Percentiles rank a stretch among this genome's conserved stretches.
Conservation (phyloP, 2,797 vertebrate species). For the Chiloscyllium punctatum region DNA sequence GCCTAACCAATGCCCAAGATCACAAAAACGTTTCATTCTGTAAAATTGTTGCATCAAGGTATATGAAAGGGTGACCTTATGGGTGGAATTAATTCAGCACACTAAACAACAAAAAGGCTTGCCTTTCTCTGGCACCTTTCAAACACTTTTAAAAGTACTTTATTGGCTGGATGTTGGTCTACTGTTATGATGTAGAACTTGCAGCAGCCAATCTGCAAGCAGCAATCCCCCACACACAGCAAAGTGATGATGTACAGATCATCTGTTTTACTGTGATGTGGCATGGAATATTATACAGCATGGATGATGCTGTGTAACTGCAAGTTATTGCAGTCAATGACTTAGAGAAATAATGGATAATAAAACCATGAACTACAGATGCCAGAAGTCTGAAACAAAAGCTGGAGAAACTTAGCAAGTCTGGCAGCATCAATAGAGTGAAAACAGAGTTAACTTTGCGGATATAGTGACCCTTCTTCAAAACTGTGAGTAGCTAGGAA, state of each 20-base stretch:
- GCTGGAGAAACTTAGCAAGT: too few species aligned
- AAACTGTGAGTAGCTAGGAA: too few species aligned
- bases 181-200: neutral
- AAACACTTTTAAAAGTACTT: neutral
- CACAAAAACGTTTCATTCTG: too few species aligned
- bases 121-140: neutral
- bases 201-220: neutral
- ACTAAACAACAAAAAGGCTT: neutral
- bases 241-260: neutral
- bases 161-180: neutral
- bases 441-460: too few species aligned
- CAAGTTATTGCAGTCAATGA: neutral
- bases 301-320: neutral
- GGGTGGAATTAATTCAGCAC: neutral
- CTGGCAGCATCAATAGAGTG: too few species aligned
- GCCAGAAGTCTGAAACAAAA: too few species aligned
- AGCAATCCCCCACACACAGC: neutral
- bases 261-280: neutral
- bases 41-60: too few species aligned
- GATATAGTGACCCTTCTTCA: too few species aligned
- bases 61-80: neutral
- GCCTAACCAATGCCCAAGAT: too few species aligned
- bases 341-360: neutral
- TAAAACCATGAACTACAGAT: neutral
- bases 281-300: neutral